phyloP scores from a whole-genome alignment of 2,113 vertebrate genomes.

The Pachyramphus minor region DNA sequence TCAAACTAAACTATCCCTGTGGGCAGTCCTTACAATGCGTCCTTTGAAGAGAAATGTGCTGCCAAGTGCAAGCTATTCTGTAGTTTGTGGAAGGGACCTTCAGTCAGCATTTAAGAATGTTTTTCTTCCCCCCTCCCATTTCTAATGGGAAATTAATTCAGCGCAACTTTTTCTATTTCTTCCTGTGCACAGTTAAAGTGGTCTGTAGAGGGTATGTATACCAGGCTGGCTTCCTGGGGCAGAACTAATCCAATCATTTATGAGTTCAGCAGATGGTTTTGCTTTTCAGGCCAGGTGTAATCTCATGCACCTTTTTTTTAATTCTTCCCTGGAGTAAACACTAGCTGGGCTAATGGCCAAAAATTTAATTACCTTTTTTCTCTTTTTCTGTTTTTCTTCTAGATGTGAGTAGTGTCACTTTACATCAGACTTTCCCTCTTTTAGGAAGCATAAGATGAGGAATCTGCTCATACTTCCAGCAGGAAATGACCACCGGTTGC shows the following conservation, averaged over 20 bases:
- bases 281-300: constrained; percentile 47
- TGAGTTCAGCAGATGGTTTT: constrained; percentile 37
- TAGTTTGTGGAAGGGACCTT: neutral
- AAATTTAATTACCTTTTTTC: neutral
- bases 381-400: neutral
- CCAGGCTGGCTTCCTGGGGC: constrained; percentile 9
- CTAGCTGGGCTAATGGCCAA: constrained; percentile 7
- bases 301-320: neutral
- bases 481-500: neutral
- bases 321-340: neutral
- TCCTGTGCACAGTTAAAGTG: neutral
- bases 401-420: neutral
- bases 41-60: neutral
- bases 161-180: neutral
- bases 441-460: neutral
- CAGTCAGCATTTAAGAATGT: neutral
- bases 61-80: neutral
- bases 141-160: constrained; percentile 7
- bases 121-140: neutral
- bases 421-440: neutral
- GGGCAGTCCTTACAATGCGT: neutral
- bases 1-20: neutral
- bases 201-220: neutral
- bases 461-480: neutral
- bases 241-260: constrained; percentile 42